A percentile compares a stretch with the other conserved stretches of the same genome.
phyloP scores from a whole-genome alignment of 2,888 invertebrate species.

The Rosalia funebris region DNA sequence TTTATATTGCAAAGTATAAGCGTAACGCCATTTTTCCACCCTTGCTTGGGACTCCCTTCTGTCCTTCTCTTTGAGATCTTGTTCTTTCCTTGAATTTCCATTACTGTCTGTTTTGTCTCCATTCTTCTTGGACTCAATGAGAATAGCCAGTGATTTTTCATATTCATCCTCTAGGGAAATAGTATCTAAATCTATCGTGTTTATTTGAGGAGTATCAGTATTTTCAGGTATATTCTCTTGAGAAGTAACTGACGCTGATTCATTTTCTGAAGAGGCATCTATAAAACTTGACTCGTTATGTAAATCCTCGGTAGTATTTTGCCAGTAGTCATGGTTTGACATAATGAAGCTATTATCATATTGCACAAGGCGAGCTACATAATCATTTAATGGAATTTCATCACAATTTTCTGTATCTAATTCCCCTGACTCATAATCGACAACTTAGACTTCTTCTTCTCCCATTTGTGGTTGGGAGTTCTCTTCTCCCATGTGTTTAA shows the following conservation, averaged over 20 bases:
- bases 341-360: background rate
- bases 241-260: too few species aligned
- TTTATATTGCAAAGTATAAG: conserved; percentile 68
- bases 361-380: background rate
- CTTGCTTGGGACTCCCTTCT: conserved; percentile 50
- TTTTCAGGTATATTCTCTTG: too few species aligned
- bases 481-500: too few species aligned
- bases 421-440: background rate
- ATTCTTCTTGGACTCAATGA: conserved; percentile 16
- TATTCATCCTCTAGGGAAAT: conserved; percentile 23
- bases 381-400: background rate
- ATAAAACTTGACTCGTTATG: conserved; percentile 35
- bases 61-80: conserved; percentile 61
- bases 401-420: conserved; percentile 9
- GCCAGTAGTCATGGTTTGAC: conserved; percentile 25
- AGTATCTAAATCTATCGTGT: too few species aligned
- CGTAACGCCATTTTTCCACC: conserved; percentile 72
- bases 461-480: conserved; percentile 48
- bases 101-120: background rate
- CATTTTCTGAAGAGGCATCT: too few species aligned
- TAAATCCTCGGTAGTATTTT: background rate
- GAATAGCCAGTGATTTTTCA: conserved; percentile 19
- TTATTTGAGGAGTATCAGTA: too few species aligned
- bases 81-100: conserved; percentile 37
- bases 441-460: conserved; percentile 39